Conservation (phyloP, 2,797 vertebrate genomes). For the Alosa sapidissima region DNA sequence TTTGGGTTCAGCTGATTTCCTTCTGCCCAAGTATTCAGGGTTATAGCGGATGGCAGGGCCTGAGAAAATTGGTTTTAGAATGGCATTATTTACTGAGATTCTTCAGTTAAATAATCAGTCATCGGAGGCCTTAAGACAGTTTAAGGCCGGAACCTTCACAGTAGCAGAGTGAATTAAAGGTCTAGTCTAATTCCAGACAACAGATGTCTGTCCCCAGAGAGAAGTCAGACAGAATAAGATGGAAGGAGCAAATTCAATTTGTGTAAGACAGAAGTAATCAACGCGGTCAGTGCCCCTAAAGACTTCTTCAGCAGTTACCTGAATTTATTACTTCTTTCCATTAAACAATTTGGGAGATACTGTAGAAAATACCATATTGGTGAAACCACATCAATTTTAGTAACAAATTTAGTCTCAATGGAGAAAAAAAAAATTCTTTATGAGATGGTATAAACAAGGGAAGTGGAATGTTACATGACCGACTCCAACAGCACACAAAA, state of each 20-base stretch:
- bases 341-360: neutral
- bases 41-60: constrained; percentile 77
- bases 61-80: constrained; percentile 61
- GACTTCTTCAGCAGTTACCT: neutral
- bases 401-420: neutral
- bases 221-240: neutral
- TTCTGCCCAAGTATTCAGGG: constrained; percentile 76
- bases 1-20: constrained; percentile 65
- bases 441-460: neutral
- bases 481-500: neutral
- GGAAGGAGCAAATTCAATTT: neutral
- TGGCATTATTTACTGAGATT: neutral
- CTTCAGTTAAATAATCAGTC: neutral
- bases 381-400: neutral
- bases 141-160: neutral
- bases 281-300: neutral
- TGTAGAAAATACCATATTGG: too few species aligned
- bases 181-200: neutral
- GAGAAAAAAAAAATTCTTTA: neutral
- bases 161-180: neutral
- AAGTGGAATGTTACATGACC: neutral
- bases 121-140: neutral
- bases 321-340: neutral
- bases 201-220: neutral
- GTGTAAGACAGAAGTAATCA: neutral